A percentile compares a stretch with the other conserved stretches of the same genome.
Conservation (phyloP, 2,113 vertebrate genomes). For the Bagarius yarrelli region DNA sequence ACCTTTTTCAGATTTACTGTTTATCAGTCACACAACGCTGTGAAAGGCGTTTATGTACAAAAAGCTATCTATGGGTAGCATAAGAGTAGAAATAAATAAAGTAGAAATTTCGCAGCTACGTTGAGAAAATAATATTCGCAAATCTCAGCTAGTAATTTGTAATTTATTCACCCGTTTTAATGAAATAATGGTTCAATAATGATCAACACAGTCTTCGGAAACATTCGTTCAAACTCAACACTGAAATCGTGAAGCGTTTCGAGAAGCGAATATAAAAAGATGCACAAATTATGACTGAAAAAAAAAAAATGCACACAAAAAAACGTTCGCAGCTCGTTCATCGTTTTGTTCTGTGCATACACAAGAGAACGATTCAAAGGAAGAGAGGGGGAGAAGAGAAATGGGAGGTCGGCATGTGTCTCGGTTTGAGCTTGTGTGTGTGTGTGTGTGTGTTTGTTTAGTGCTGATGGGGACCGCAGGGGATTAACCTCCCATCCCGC, state of each 20-base stretch:
- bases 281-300: too few species aligned
- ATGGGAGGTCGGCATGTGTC: background rate
- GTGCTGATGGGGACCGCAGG: slow-evolving; percentile 39
- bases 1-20: background rate
- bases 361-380: background rate
- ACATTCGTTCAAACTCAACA: background rate
- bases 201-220: background rate
- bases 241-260: background rate
- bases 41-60: background rate
- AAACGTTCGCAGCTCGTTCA: background rate
- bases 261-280: background rate
- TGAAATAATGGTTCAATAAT: background rate
- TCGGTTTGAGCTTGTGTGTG: slow-evolving; percentile 33
- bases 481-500: slow-evolving; percentile 53
- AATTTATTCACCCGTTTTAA: background rate
- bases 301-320: background rate
- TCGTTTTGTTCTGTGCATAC: background rate
- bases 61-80: background rate
- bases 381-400: background rate
- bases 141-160: background rate
- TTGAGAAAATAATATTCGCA: background rate
- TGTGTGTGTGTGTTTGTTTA: slow-evolving; percentile 54
- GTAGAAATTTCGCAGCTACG: background rate
- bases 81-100: too few species aligned
- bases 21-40: background rate